phyloP scores from a whole-genome alignment of 1,140 invertebrate genomes.

The Trissolcus basalis region DNA sequence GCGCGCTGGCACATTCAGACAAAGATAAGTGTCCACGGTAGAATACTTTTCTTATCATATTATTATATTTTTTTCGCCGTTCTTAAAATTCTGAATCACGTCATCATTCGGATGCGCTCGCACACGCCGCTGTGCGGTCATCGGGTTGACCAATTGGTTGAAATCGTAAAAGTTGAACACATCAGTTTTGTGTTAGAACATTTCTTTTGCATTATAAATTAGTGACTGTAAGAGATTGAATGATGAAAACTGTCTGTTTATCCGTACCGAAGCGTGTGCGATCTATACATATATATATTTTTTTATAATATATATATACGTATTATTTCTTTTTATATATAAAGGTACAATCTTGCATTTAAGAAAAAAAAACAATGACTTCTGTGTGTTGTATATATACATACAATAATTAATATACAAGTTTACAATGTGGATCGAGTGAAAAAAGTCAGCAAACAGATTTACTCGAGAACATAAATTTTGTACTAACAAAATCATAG shows the following conservation, averaged over 20 bases:
- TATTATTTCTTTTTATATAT: conserved; percentile 56
- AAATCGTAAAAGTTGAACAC: not conserved
- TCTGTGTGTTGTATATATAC: conserved; percentile 59
- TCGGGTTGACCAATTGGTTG: not conserved
- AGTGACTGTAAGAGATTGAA: too few relatives aligned
- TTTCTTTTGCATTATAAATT: not conserved
- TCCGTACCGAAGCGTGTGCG: conserved; percentile 43
- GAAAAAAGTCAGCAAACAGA: conserved; percentile 51
- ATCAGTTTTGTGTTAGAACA: not conserved
- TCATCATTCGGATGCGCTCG: conserved; percentile 40
- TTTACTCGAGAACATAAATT: not conserved
- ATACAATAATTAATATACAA: conserved; percentile 72
- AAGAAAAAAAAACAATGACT: conserved; percentile 49
- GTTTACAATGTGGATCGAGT: conserved; percentile 64
- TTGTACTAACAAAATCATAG: too few relatives aligned
- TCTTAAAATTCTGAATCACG: conserved; percentile 46
- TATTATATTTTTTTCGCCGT: conserved; percentile 32
- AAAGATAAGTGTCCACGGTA: conserved; percentile 55
- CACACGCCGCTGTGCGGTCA: conserved; percentile 31
- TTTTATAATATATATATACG: not conserved
- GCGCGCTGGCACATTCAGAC: conserved; percentile 59
- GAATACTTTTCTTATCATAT: conserved; percentile 26
- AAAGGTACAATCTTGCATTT: conserved; percentile 54
- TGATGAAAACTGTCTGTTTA: conserved; percentile 5
- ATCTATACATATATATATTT: conserved; percentile 52